Evolutionary conservation across 2,797 vertebrate species (phyloP), one percentile per base, ranked within the genome.

Genomic region (Streptopelia turtur): DNA sequence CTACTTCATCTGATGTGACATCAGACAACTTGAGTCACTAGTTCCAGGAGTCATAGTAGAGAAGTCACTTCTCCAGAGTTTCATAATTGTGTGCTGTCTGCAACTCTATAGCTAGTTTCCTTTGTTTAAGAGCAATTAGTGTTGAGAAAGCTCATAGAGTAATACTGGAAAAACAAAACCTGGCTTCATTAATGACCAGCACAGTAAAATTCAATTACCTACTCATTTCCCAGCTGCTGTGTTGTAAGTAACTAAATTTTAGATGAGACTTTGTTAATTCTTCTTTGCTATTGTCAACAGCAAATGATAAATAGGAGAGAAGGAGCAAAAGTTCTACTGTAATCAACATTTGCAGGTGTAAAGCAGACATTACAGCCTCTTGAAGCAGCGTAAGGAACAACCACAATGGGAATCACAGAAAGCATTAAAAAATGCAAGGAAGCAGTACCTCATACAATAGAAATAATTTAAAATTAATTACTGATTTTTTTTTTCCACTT

Each of bases 81-180:
- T 92, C 57, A 55, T 77, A 70, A 93, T 15, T 53, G 33, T 66
- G 24, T 95, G 53, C 64, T 85, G 25, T 43, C 77, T 84, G 74
- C 41, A 93, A 35, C 22, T 28, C 23, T 31, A 53, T 14, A 84
- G 78, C 71, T 93, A 11, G 41, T 87, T 94, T n/a, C 41, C 31
- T 95, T 89, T 87, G 72, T 88, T 90, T 87, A 55, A 85, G 39
- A 89, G 80, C 71, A 83, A 53, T 83, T 95, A 59, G 27, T 69
- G 33, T 64, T 87, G 91, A 85, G 86, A 93, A 93, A 92, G 60
- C 66, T 90, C 37, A 35, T 45, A 77, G 30, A 64, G 24, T 70
- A 89, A 85, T 71, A 78, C 2, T 90, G 65, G 60, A 77, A 90
- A 94, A 94, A 65, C 56, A 92, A 87, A 93, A 64, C 31, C n/a